Conservation (phyloP, 2,797 vertebrate species). For the Gambusia yucatana region DNA sequence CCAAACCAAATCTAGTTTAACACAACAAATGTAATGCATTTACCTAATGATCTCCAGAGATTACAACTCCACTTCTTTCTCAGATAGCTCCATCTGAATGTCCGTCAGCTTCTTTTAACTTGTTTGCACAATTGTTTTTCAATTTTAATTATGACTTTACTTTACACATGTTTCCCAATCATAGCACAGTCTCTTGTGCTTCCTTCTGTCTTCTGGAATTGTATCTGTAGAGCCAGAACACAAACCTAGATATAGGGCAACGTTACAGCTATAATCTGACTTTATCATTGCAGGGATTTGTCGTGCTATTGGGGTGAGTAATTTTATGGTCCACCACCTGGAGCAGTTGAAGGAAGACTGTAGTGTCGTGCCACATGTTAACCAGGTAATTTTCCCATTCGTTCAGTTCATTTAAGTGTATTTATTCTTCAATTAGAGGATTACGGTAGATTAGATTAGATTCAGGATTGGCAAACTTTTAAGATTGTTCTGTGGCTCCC, state of each 20-base stretch:
- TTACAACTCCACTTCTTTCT: not conserved
- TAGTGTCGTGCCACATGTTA: constrained; percentile 79
- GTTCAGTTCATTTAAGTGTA: not conserved
- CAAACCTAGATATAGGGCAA: not conserved
- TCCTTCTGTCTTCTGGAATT: not conserved
- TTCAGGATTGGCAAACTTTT: too few relatives aligned
- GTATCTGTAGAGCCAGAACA: not conserved
- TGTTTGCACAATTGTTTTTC: not conserved
- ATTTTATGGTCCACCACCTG: constrained; percentile 86
- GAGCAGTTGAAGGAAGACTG: constrained; percentile 85
- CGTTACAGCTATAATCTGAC: not conserved
- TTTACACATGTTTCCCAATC: not conserved
- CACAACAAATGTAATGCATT: not conserved
- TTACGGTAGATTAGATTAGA: too few relatives aligned
- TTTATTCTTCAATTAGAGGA: not conserved
- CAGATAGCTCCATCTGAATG: not conserved
- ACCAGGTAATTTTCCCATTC: constrained; percentile 72
- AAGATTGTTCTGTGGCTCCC: too few relatives aligned
- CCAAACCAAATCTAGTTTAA: not conserved
- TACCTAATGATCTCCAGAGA: not conserved
- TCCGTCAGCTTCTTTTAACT: not conserved
- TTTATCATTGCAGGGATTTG: constrained; percentile 75
- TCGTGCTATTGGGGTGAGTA: constrained; percentile 84
- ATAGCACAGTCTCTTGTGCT: not conserved
- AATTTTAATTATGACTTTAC: not conserved